Evolutionary conservation across 37 sponge, comb jelly and placozoan genomes (phyloP), one percentile per base, ranked within the genome.

Genomic region (Cladorhizidae sp.): DNA sequence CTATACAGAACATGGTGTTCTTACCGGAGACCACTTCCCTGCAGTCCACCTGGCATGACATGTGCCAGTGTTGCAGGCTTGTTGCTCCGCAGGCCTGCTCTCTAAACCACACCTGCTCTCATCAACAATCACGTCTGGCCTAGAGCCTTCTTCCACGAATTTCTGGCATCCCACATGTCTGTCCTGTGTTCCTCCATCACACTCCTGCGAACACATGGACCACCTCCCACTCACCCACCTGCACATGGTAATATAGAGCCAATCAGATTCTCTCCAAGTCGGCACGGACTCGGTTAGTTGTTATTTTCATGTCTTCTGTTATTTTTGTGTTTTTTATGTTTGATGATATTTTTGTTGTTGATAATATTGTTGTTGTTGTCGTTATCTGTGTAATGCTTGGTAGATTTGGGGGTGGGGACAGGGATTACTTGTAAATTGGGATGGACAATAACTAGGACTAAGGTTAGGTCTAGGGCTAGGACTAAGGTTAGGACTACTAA

Each of bases 141-240:
- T 20, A 1, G n/a, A 41, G 7, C 82, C 82, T 42, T 81, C 52
- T 26, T 36, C 43, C 37, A 40, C 40, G 14, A 43, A 31, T 42
- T 72, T 70, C 23, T 28, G 29, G 55, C 89, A 89, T 68, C 79
- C 42, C 0, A 89, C 75, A 6, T 5, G 6, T 21, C 89, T 56
- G 1, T 25, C 40, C 40, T 78, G 89, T 20, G 36, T 20, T 18
- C 85, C 89, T 28, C 70, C 52, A 22, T 80, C 85, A 83, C 89
- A 89, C 18, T 23, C 25, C 22, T 54, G 35, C 17, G 79, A 65
- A 49, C 89, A 89, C 18, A 11, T 17, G 3, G 65, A 57, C 89
- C 89, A 89, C n/a, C 37, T 64, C 0, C 74, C 61, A 68, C 28
- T 75, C 42, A 55, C 28, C 89, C 89, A 89, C 58, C 89, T 89